Evolutionary conservation across 2,113 vertebrate genomes (phyloP), one percentile per base, ranked within the genome.

Genomic region (Onychostruthus taczanowskii): DNA sequence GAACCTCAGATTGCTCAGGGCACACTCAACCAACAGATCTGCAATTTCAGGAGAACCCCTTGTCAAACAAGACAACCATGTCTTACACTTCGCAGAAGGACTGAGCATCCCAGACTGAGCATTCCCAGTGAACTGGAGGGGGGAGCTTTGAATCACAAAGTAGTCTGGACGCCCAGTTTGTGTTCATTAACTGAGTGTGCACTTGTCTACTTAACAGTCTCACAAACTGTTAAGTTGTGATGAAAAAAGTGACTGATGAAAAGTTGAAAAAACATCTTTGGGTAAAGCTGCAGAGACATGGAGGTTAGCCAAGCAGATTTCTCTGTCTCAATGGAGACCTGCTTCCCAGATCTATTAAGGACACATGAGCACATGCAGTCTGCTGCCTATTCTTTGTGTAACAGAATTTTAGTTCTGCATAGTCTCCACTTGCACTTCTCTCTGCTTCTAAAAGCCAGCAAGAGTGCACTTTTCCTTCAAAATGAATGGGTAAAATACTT

Each of bases 61-160:
- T 66, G n/a, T 77, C 55, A 55, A 5, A 2, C 0, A 2, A 64
- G 28, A 64, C 33, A 59, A 72, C 9, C 10, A 16, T 0, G 5
- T 74, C 79, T 78, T 20, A 23, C 3, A 27, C 26, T 33, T 6
- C 9, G 6, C 1, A 0, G 78, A 37, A 68, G 24, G 33, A 37
- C 13, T 37, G 31, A 5, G 20, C 10, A 35, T 18, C 24, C 19
- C 39, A 50, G 33, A 37, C 13, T 37, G 31, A 5, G 20, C 10
- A 35, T 18, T 37, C 24, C 19, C 39, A 50, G 16, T 9, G 12
- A 74, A 69, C 26, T 28, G 46, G 14, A 74, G 7, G 10, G 9
- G 7, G 1, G 5, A 18, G 12, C 18, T 62, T 30, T 5, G 7
- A 66, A 69, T 22, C 39, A 93, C 6, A 0, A 1, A 50, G 33